Conservation (phyloP, 2,888 invertebrate species). For the Ariolimax columbianus region DNA sequence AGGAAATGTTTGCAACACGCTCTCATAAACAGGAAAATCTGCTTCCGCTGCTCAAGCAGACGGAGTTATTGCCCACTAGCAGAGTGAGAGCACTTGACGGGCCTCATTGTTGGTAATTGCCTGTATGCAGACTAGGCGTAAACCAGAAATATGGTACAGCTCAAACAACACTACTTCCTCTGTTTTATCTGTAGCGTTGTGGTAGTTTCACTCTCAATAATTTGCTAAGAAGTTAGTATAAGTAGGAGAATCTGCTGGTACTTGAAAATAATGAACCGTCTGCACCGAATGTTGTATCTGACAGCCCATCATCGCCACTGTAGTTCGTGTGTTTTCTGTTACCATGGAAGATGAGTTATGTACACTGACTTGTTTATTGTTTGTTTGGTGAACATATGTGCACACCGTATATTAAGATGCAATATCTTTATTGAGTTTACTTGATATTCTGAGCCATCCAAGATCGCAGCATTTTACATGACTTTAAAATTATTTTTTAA, state of each 20-base stretch:
- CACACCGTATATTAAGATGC: no score
- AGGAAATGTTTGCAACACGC: not conserved
- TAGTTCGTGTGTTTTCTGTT: not conserved
- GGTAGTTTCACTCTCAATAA: not conserved
- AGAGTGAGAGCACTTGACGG: not conserved
- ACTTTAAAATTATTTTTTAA: no score
- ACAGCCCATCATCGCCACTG: not conserved
- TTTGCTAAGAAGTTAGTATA: not conserved
- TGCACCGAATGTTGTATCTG: not conserved
- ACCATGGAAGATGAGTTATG: no score
- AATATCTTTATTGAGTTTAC: no score
- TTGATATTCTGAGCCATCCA: no score
- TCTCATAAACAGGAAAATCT: not conserved
- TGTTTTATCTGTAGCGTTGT: not conserved
- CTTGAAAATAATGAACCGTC: not conserved
- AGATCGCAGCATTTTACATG: no score
- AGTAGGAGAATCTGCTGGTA: not conserved
- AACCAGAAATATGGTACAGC: not conserved
- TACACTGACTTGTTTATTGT: no score
- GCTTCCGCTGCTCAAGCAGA: not conserved
- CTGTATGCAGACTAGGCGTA: not conserved
- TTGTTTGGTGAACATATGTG: no score
- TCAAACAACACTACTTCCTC: not conserved
- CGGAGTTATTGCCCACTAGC: not conserved
- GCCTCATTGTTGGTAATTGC: not conserved